phyloP scores from a whole-genome alignment of 2,888 invertebrate species.

The Micoletzkya japonica region DNA sequence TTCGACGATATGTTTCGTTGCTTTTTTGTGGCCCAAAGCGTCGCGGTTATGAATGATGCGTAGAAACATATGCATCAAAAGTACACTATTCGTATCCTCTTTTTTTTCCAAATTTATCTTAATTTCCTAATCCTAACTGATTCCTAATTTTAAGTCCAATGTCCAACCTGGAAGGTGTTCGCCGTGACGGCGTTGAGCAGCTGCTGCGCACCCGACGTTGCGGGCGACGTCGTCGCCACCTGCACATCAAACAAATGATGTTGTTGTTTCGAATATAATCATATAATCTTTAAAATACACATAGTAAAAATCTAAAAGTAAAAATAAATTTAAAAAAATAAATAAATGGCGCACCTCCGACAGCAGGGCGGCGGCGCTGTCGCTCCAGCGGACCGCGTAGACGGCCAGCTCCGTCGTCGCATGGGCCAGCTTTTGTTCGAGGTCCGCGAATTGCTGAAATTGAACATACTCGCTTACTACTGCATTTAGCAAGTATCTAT shows the following conservation, averaged over 20 bases:
- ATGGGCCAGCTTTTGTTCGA: slow-evolving; percentile 42
- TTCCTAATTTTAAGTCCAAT: too few relatives aligned
- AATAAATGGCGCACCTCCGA: slow-evolving; percentile 29
- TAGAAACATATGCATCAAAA: too few relatives aligned
- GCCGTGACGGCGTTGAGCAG: slow-evolving; percentile 51
- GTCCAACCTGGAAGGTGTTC: slow-evolving; percentile 58
- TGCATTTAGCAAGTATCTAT: too few relatives aligned
- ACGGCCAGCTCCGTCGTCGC: slow-evolving; percentile 54
- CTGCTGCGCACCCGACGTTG: slow-evolving; percentile 49
- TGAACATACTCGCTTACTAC: not conserved
- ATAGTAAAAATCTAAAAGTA: not conserved
- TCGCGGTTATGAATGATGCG: too few relatives aligned
- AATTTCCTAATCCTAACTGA: too few relatives aligned
- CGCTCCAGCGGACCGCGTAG: slow-evolving; percentile 38
- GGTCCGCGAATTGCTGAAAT: slow-evolving; percentile 43
- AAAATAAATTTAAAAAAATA: not conserved
- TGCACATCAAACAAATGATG: not conserved
- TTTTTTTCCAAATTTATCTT: too few relatives aligned
- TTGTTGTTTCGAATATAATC: not conserved
- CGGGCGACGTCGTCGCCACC: slow-evolving; percentile 26
- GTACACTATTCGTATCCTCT: too few relatives aligned
- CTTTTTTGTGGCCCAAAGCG: too few relatives aligned
- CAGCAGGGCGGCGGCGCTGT: slow-evolving; percentile 36
- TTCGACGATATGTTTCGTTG: too few relatives aligned
- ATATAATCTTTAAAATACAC: not conserved